Evolutionary conservation across 1,140 invertebrate species (phyloP).

Genomic region (Pantala flavescens): DNA sequence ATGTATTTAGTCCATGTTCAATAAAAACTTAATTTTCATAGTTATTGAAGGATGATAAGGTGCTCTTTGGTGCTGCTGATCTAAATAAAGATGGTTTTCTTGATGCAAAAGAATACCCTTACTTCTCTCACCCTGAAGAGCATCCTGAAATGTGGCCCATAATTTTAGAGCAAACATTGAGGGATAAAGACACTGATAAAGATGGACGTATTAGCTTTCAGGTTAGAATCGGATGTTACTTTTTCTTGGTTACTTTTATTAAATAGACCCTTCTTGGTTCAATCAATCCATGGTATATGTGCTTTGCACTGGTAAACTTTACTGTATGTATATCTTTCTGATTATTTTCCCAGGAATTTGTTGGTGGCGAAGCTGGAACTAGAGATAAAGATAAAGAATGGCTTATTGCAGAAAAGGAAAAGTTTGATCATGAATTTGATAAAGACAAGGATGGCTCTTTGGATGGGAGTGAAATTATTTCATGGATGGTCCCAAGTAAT

Average conservation of each 20-base stretch:
- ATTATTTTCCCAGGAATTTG: background rate
- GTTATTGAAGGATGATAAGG: conserved; percentile 67
- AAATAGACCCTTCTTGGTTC: too few relatives aligned
- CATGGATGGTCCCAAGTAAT: conserved; percentile 88
- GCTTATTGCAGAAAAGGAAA: conserved; percentile 74
- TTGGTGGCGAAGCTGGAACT: background rate
- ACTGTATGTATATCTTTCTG: too few relatives aligned
- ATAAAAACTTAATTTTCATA: conserved; percentile 21
- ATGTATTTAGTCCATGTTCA: too few relatives aligned
- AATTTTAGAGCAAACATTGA: conserved; percentile 70
- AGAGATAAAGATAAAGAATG: conserved; percentile 65
- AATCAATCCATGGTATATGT: too few relatives aligned
- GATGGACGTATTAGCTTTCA: conserved; percentile 76
- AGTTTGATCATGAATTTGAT: conserved; percentile 85
- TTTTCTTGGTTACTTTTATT: too few relatives aligned
- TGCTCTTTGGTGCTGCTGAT: conserved; percentile 81
- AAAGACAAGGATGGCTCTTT: conserved; percentile 75
- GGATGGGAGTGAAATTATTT: conserved; percentile 64
- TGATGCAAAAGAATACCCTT: conserved; percentile 68
- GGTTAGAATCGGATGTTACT: conserved; percentile 58
- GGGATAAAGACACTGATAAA: conserved; percentile 73
- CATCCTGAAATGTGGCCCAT: conserved; percentile 76
- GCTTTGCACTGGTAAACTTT: too few relatives aligned
- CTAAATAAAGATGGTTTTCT: conserved; percentile 69
- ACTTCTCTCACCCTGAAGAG: conserved; percentile 91